Base-by-base conservation (phyloP, 1,140 invertebrate species). In the Drosophila albomicans region DNA sequence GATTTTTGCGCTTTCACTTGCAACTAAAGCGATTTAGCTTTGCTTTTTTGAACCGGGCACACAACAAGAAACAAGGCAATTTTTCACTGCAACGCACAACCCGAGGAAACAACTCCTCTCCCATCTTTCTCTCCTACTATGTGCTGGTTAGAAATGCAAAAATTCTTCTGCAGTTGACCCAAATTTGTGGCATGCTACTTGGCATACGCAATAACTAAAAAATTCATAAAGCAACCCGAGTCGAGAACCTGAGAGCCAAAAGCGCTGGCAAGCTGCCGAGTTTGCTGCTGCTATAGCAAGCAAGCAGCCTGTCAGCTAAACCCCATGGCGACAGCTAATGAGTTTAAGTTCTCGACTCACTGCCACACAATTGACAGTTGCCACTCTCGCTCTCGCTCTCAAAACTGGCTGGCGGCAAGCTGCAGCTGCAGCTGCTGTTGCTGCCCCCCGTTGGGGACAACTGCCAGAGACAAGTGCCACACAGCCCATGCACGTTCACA, bases 331-430 rank as follows among this genome's bases (percentile, higher is more conserved):
- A 78, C 73, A 71, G 84, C 84, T 87, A 87, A 87, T 87, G 84
- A 87, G 84, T 87, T 87, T 89, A 89, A 87, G 85, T 84, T 84
- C 84, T 88, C 72, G 71, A 82, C 84, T 80, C 72, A 67, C 61
- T 76, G 79, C 78, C 81, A 66, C 81, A 87, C 81, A 84, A 84
- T 84, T 84, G 81, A 82, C 81, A 82, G 80, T 75, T 75, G 72
- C 67, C 58, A 51, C 54, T 41, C 54, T 57, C 16, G 3, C 3
- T 10, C 13, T 25, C 20, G 20, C 20, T 25, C 20, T 25, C 20
- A 25, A 41, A 56, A 6, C 13, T 46, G 13, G 5, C 15, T 56
- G 32, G 38, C 54, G 52, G 45, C 30, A 32, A 32, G 35, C n/a
- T 11, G 32, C 15, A 38, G 1, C 35, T 51, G 20, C 20, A 25